Percentiles rank a stretch among this genome's conserved stretches.
Conservation (phyloP, 2,888 invertebrate genomes). For the Aleiodes leptofemur region DNA sequence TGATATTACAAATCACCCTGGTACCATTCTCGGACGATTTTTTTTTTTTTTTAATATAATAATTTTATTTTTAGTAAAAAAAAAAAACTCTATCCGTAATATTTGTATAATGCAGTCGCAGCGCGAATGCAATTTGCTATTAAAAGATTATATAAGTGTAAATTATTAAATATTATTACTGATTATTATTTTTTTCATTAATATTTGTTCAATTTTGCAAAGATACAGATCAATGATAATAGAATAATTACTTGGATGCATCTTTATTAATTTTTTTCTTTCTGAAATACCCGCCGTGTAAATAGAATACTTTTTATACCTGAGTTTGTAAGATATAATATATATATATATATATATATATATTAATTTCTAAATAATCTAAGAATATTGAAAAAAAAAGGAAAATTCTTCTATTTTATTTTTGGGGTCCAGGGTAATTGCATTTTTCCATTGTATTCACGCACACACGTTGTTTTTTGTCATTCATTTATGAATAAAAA, state of each 20-base stretch:
- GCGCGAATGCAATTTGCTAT: conserved; percentile 30
- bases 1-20: conserved; percentile 33
- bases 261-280: conserved; percentile 18
- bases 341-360: conserved; percentile 36
- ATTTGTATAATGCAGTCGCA: conserved; percentile 35
- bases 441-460: conserved; percentile 62
- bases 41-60: conserved; percentile 33
- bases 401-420: conserved; percentile 53
- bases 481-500: conserved; percentile 60
- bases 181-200: conserved; percentile 24
- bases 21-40: conserved; percentile 33
- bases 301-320: conserved; percentile 66
- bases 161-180: conserved; percentile 4
- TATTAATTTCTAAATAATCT: conserved; percentile 52
- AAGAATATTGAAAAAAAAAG: conserved; percentile 25
- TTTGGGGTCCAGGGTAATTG: conserved; percentile 62
- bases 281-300: conserved; percentile 56
- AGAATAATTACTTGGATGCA: not conserved
- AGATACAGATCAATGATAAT: conserved; percentile 16
- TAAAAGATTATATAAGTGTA: conserved; percentile 28
- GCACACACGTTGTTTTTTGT: conserved; percentile 58
- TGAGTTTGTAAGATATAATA: conserved; percentile 61
- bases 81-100: conserved; percentile 13
- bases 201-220: conserved; percentile 11
- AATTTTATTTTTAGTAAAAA: conserved; percentile 28